Evolutionary conservation across 2,888 invertebrate genomes (phyloP), one percentile per base, ranked within the genome.

Genomic region (Drosophila koepferae): DNA sequence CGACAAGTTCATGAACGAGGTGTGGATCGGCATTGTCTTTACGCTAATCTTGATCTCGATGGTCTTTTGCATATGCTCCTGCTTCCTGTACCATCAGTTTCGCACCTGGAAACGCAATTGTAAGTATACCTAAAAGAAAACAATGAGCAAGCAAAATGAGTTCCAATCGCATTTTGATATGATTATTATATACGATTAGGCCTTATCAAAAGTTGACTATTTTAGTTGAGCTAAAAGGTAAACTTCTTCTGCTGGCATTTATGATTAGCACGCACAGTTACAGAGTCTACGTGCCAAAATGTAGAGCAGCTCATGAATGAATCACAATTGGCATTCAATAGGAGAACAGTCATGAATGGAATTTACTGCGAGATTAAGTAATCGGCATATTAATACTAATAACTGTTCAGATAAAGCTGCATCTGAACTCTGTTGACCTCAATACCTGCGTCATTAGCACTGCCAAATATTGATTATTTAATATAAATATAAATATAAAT

Each of bases 1-100:
- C 84, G 94, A 95, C 90, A 94, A 94, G 80, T 94, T 95, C 87
- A 93, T 95, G 91, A 94, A 95, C 64, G 95, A 95, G 87, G 94
- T 95, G 46, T 95, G 95, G 95, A 94, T 95, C 64, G 95, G 95
- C 31, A 94, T 95, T 71, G 95, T 95, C 40, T 91, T 95, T 59
- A 94, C 95, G 18, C 91, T 95, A 55, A 94, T 95, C 93, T 94
- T 95, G 66, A 93, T 95, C 49, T 94, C 94, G 80, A 94, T 95
- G 93, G 94, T 95, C 48, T 95, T 95, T 86, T 95, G 95, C 87
- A 94, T 95, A 92, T 95, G 95, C 88, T 94, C 95, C 74, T 95
- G 95, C 90, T 94, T 95, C 72, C 91, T 95, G 48, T 95, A 95
- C 89, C 95, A 95, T 91, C 95, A 95, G 86, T 95, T 95, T 90